These are phyloP conservation scores for Eleginops maclovinus DNA, from an alignment of 2,113 vertebrate species.

Conservation along the genomic window DNA sequence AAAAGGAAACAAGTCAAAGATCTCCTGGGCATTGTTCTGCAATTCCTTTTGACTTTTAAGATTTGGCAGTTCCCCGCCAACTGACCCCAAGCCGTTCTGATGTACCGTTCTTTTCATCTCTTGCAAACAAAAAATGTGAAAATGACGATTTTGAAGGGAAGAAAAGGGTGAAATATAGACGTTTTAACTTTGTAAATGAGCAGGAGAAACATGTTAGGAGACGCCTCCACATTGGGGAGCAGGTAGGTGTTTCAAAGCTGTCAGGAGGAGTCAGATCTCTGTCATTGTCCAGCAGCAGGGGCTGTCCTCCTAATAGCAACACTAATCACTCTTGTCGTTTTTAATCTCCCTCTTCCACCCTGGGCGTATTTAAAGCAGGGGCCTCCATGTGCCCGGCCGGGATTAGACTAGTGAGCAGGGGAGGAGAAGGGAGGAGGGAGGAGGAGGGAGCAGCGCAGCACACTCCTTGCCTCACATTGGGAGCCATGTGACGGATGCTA, in stretches of 20 bases:
- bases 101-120: neutral
- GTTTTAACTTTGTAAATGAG: neutral
- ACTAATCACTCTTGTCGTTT: slow-evolving; percentile 81
- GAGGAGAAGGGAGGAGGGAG: slow-evolving; percentile 9
- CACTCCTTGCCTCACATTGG: slow-evolving; percentile 69
- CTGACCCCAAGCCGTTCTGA: neutral
- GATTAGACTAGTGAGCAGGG: slow-evolving; percentile 72
- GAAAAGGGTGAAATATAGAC: neutral
- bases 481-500: slow-evolving; percentile 70
- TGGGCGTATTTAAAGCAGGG: slow-evolving; percentile 76
- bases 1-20: neutral
- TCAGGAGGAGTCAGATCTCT: slow-evolving; percentile 42
- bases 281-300: slow-evolving; percentile 60
- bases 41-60: slow-evolving; percentile 25
- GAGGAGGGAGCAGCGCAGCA: slow-evolving; percentile 10
- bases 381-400: slow-evolving; percentile 67
- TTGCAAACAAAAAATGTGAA: neutral
- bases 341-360: slow-evolving; percentile 77
- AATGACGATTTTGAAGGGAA: neutral
- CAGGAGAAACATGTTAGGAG: neutral
- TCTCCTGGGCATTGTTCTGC: slow-evolving; percentile 33
- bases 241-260: slow-evolving; percentile 31
- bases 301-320: slow-evolving; percentile 70
- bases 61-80: slow-evolving; percentile 4
- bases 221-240: neutral